These are phyloP conservation scores for Drosophila erecta DNA, from an alignment of 1,140 invertebrate species.

Conservation along the genomic window DNA sequence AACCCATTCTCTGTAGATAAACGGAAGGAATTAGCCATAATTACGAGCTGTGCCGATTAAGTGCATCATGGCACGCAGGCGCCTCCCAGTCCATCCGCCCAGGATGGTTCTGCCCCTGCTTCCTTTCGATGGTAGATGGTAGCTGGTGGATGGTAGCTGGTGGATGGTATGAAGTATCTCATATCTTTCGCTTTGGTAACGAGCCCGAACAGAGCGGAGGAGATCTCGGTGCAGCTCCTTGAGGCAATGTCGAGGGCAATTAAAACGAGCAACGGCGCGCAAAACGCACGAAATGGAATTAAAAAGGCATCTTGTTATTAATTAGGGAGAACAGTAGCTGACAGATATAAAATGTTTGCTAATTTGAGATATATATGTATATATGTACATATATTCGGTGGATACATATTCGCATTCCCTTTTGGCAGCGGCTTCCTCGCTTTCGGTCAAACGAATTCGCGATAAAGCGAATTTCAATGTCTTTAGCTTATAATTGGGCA, in stretches of 20 bases:
- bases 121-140: not conserved
- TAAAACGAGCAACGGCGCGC: constrained; percentile 79
- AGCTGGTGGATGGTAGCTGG: not conserved
- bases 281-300: constrained; percentile 82
- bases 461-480: constrained; percentile 82
- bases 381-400: constrained; percentile 25
- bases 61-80: constrained; percentile 52
- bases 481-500: constrained; percentile 80
- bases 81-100: constrained; percentile 26
- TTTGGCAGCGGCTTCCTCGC: constrained; percentile 49
- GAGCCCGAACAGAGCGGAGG: constrained; percentile 5
- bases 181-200: constrained; percentile 8
- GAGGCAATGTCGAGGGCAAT: constrained; percentile 62
- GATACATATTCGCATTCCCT: constrained; percentile 23
- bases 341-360: constrained; percentile 84
- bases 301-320: constrained; percentile 84
- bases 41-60: constrained; percentile 57
- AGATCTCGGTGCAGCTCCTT: constrained; percentile 34
- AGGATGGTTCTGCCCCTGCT: constrained; percentile 11
- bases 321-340: constrained; percentile 84
- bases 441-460: constrained; percentile 59
- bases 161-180: not conserved
- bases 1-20: constrained; percentile 49
- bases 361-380: constrained; percentile 75
- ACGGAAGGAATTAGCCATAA: constrained; percentile 69